Percentiles rank a stretch among this genome's conserved stretches.
Conservation (phyloP, 2,113 vertebrate genomes). For the Fulmarus glacialis region DNA sequence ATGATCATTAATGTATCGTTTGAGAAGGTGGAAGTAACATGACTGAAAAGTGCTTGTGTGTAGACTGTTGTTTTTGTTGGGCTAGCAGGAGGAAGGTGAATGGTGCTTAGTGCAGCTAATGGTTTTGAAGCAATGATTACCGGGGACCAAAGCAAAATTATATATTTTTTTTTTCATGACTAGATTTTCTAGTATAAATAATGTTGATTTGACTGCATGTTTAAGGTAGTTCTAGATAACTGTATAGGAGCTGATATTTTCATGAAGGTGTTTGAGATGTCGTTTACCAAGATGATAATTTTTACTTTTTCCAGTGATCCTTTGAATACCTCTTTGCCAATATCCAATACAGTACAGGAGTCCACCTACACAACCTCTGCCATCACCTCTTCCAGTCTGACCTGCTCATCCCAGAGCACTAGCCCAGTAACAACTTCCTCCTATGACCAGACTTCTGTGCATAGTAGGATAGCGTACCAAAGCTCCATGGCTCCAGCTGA, state of each 20-base stretch:
- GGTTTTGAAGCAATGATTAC: background rate
- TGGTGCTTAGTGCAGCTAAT: background rate
- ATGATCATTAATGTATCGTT: background rate
- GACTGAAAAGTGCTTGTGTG: background rate
- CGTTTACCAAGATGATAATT: background rate
- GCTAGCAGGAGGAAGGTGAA: background rate
- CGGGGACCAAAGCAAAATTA: background rate
- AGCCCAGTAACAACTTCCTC: conserved; percentile 73
- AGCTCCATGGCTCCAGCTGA: conserved; percentile 69
- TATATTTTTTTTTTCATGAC: background rate
- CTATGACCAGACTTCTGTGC: conserved; percentile 78
- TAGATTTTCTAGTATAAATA: background rate
- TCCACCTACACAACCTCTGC: conserved; percentile 73
- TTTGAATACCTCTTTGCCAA: conserved; percentile 79
- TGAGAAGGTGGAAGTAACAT: background rate
- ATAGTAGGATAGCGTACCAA: conserved; percentile 76
- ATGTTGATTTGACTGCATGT: background rate
- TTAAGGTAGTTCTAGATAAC: background rate
- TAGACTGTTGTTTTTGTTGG: background rate
- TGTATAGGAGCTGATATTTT: background rate
- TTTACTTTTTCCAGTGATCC: conserved; percentile 77
- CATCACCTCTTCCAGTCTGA: conserved; percentile 74
- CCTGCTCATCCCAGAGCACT: conserved; percentile 72
- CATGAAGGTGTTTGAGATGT: background rate
- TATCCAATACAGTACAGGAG: conserved; percentile 78